phyloP scores from a whole-genome alignment of 2,888 invertebrate genomes.

The Amblyjoppa proteus region DNA sequence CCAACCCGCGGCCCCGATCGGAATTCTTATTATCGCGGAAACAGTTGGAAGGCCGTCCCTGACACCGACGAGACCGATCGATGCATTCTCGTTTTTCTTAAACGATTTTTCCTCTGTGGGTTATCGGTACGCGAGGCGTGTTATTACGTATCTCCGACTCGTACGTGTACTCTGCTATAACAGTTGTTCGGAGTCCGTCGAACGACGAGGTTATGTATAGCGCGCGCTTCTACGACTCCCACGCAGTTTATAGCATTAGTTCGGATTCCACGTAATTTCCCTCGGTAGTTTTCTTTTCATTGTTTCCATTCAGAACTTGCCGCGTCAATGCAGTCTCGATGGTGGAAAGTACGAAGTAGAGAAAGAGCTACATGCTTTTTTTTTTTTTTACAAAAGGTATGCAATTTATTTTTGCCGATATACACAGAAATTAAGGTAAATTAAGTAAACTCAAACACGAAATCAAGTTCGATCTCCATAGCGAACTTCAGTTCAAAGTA shows the following conservation, averaged over 20 bases:
- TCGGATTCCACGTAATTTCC: conserved; percentile 8
- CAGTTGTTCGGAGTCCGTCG: background rate
- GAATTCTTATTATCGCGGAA: conserved; percentile 56
- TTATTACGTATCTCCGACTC: conserved; percentile 11
- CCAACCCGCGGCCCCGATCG: background rate
- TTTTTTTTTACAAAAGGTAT: no score
- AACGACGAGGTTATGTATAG: background rate
- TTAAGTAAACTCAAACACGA: no score
- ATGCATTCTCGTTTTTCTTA: conserved; percentile 58
- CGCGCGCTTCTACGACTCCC: background rate
- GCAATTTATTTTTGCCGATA: no score
- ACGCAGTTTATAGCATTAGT: conserved; percentile 16
- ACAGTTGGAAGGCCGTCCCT: conserved; percentile 47
- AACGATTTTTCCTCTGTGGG: conserved; percentile 15
- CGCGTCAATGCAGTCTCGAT: background rate
- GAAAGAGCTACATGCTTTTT: no score
- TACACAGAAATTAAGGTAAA: no score
- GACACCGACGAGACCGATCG: conserved; percentile 55
- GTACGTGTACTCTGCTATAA: background rate
- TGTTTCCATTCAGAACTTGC: background rate
- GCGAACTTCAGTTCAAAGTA: no score
- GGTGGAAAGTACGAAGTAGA: background rate
- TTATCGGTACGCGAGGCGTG: conserved; percentile 19
- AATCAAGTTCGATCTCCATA: no score
- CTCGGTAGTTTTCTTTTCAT: background rate